phyloP scores from a whole-genome alignment of 2,113 vertebrate genomes.

The Hypocryptadius cinnamomeus region DNA sequence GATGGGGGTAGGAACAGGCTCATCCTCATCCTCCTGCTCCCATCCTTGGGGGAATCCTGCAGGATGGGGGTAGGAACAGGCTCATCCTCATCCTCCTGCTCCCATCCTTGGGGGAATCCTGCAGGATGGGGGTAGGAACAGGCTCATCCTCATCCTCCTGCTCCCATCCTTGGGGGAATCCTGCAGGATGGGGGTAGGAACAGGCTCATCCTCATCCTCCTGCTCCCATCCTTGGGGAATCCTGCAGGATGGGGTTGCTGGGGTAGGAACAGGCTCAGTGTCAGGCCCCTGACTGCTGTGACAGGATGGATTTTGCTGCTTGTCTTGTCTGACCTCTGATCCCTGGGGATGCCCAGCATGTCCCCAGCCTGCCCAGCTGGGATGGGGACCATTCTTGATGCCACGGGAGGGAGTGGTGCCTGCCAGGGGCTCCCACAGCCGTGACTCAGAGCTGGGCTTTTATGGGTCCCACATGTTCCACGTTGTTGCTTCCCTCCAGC shows the following conservation, averaged over 20 bases:
- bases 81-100: too few relatives aligned
- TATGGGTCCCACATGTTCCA: slow-evolving; percentile 37
- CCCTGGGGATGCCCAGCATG: neutral
- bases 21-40: too few relatives aligned
- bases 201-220: neutral
- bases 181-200: too few relatives aligned
- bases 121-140: too few relatives aligned
- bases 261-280: neutral
- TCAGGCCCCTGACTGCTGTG: accelerated
- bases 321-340: accelerated
- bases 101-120: too few relatives aligned
- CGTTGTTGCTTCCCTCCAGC: neutral
- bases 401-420: neutral
- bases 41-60: too few relatives aligned
- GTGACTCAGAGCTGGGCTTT: neutral
- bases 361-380: neutral
- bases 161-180: too few relatives aligned
- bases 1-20: neutral
- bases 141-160: too few relatives aligned
- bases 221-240: neutral
- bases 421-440: neutral
- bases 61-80: neutral
- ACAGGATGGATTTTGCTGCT: neutral
- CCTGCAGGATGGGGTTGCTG: neutral
- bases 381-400: neutral